Evolutionary conservation across 2,113 vertebrate genomes (phyloP).

Genomic region (Panthera leo): DNA sequence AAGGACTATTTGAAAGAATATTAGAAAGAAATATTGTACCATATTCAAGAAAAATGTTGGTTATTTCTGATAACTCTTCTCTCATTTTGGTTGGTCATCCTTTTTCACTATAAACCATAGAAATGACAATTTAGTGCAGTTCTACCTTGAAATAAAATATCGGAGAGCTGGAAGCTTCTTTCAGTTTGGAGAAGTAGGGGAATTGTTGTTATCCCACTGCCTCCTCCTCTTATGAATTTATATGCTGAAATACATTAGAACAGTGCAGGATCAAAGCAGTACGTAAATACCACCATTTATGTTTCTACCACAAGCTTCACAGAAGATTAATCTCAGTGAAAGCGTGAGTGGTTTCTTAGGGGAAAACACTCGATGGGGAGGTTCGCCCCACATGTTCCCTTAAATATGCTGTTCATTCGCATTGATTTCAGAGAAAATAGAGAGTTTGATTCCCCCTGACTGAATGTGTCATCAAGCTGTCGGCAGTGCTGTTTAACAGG

Average conservation of each 20-base stretch:
- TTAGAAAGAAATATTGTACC: constrained; percentile 43
- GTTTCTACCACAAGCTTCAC: neutral
- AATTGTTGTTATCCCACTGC: constrained; percentile 52
- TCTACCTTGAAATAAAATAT: constrained; percentile 54
- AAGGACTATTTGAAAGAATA: constrained; percentile 57
- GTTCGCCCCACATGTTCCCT: constrained; percentile 18
- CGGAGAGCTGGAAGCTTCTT: constrained; percentile 55
- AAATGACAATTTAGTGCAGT: constrained; percentile 26
- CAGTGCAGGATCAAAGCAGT: constrained; percentile 58
- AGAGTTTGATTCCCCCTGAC: neutral
- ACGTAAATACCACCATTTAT: neutral
- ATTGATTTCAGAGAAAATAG: constrained; percentile 46
- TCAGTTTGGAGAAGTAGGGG: constrained; percentile 63
- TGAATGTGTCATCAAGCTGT: neutral
- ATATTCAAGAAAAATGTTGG: neutral
- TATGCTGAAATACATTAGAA: constrained; percentile 67
- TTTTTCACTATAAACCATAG: neutral
- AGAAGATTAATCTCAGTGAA: constrained; percentile 36
- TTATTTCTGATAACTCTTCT: neutral
- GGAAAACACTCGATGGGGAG: neutral
- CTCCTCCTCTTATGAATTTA: constrained; percentile 58
- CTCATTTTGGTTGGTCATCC: neutral
- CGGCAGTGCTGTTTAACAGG: neutral
- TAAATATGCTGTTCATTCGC: constrained; percentile 22
- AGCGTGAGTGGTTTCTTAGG: constrained; percentile 29